Base-by-base conservation (phyloP, 2,797 vertebrate genomes). In the Lerista edwardsae region DNA sequence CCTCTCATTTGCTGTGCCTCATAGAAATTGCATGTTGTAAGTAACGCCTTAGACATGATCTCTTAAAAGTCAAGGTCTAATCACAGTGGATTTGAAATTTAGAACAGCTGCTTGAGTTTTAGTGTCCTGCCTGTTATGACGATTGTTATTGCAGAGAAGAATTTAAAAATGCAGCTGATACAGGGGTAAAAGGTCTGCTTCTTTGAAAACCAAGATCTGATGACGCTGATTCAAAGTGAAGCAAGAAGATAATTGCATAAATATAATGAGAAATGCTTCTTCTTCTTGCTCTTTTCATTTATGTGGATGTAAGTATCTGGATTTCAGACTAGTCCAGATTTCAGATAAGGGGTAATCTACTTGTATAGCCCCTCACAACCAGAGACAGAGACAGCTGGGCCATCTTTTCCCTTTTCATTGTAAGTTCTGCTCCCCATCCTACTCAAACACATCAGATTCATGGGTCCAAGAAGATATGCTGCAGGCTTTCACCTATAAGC, bases 11-110 rank as follows among this genome's bases (percentile, higher is more conserved):
- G 95, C 94, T 95, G 96, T 94, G 95, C 96, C 96, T 94, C 95
- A 96, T 94, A 95, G 94, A 96, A 96, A 95, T 94, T 96, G 94
- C 94, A 96, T 95, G 95, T 96, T 95, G 86, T 93, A 96, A 97
- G 93, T 94, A 96, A 96, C 95, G 94, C 95, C 96, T 95, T 93
- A 95, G 87, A 94, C 87, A 83, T 90, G 89, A 90, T 83, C 89
- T 87, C 41, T 84, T 80, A 51, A 84, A 86, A 89, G 61, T 77
- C 82, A 86, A 90, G 44, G 64, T 86, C 71, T 96, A 97, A 97
- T 96, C 93, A 97, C 96, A 96, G 96, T 95, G 91, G 93, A 97
- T 96, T 95, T 95, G 86, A 96, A 97, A 97, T 94, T 94, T 95
- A 96, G 96, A 97, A 95, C 96, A 97, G 95, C 95, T 97, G 95